Conservation (phyloP, 1,140 invertebrate species). For the Colletes gigas region DNA sequence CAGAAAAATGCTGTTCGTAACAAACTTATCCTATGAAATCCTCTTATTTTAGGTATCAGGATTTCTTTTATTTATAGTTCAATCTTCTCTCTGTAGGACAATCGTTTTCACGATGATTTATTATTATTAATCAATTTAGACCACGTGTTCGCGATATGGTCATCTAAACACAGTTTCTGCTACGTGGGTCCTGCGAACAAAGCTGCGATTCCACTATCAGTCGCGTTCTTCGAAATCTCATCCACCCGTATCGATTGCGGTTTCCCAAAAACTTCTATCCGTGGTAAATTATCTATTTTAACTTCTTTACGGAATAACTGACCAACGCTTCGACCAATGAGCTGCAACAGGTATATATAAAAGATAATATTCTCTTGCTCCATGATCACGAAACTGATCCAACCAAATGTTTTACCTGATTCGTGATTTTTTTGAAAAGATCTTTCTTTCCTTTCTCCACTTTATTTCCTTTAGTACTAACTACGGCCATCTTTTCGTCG, state of each 20-base stretch:
- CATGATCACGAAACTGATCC: not conserved
- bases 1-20: not conserved
- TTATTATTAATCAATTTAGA: slow-evolving; percentile 70
- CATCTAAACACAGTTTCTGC: slow-evolving; percentile 64
- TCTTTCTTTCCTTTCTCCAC: slow-evolving; percentile 95
- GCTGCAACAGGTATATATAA: slow-evolving; percentile 77
- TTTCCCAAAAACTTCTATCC: slow-evolving; percentile 83
- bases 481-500: slow-evolving; percentile 90
- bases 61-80: slow-evolving; percentile 20
- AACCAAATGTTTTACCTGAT: slow-evolving; percentile 81
- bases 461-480: slow-evolving; percentile 87
- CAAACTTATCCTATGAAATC: slow-evolving; percentile 8
- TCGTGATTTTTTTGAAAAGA: slow-evolving; percentile 93
- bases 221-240: slow-evolving; percentile 76
- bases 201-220: slow-evolving; percentile 79
- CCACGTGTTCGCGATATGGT: slow-evolving; percentile 66
- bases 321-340: slow-evolving; percentile 90
- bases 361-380: not conserved
- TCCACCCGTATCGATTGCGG: slow-evolving; percentile 77
- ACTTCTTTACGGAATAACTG: slow-evolving; percentile 93
- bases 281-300: slow-evolving; percentile 90
- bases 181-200: slow-evolving; percentile 81
- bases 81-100: slow-evolving; percentile 28
- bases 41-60: slow-evolving; percentile 19
- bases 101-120: slow-evolving; percentile 70